Base-by-base conservation (phyloP, 2,888 invertebrate genomes). In the Clanis bilineata region DNA sequence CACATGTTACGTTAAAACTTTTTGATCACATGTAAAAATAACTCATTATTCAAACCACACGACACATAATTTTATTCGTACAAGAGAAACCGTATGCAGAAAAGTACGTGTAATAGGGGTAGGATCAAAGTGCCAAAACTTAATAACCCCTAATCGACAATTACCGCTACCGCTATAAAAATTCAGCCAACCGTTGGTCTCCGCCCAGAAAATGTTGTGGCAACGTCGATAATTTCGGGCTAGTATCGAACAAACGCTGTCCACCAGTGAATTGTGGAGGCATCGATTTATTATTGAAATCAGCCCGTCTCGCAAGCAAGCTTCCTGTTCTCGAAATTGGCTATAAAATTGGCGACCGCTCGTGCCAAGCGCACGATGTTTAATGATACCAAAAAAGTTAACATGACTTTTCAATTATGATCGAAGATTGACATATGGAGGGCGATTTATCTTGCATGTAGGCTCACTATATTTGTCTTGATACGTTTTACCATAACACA, bases 281-380 rank as follows among this genome's bases (percentile, higher is more conserved):
- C 83, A 83, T 86, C 89, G 87, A 90, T 91, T 90, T 91, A 89
- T 90, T 90, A 90, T 90, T 89, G 83, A 90, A 90, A 89, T 88
- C 85, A 85, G 82, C 75, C 82, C 79, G 83, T 82, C 85, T 83
- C 86, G 81, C 82, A 80, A 78, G 83, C 77, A 69, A 73, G 80
- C 85, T 88, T 85, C 85, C 87, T 86, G 89, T 79, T 83, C 76
- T 64, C 75, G 71, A 90, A 90, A 90, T 90, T 90, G 85, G 81
- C 82, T 83, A 85, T 82, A 80, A 91, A 90, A 90, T 91, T 90
- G 90, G 84, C 82, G 72, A 82, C 71, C 88, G 83, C 90, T 86
- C 88, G 88, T 86, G 87, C 86, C 83, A 73, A 68, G 74, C 81
- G 71, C 79, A 74, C 76, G 73, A 71, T 72, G 79, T 80, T 80